Evolutionary conservation across 1,140 invertebrate species (phyloP), one percentile per base, ranked within the genome.

Genomic region (Drosophila guanche): DNA sequence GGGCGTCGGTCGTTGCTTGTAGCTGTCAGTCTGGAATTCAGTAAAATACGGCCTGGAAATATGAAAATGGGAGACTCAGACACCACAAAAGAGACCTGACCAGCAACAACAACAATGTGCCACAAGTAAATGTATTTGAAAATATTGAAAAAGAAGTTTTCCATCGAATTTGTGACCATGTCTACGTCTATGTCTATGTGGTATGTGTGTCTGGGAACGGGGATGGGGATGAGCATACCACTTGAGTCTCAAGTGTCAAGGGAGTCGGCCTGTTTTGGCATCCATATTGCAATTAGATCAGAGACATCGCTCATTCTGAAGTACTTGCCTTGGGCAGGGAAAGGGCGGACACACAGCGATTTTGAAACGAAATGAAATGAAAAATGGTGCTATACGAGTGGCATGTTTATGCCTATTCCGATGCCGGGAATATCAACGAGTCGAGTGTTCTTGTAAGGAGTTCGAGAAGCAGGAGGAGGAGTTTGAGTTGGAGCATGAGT

Each of bases 81-180:
- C 61, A 60, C 50, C 55, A 47, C 53, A 46, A 8, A 40, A 23
- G 14, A 20, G 48, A 71, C 69, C 70, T 74, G 70, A 74, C 72
- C 54, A 68, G 25, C 50, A 41, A 51, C 50, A 67, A 68, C 50
- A 56, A 54, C 14, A 23, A 46, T 56, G 50, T n/a, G 48, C 23
- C 27, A 27, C 27, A 56, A 80, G 77, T 58, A 56, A 80, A 81
- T 58, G 68, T 54, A 74, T 81, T 85, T 60, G 8, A 63, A 85
- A 85, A 85, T 81, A 86, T 86, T 81, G 65, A 57, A 81, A 76
- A 86, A 78, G 77, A 47, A 70, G 78, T 88, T 86, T 86, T 76
- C 63, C n/a, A 52, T 68, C 42, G 72, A 80, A 84, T 75, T 85
- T 29, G 25, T 41, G 8, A 10, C 33, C 33, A 33, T 33, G 3